phyloP scores from a whole-genome alignment of 23 tunicate species.

The Trididemnum miniatum region DNA sequence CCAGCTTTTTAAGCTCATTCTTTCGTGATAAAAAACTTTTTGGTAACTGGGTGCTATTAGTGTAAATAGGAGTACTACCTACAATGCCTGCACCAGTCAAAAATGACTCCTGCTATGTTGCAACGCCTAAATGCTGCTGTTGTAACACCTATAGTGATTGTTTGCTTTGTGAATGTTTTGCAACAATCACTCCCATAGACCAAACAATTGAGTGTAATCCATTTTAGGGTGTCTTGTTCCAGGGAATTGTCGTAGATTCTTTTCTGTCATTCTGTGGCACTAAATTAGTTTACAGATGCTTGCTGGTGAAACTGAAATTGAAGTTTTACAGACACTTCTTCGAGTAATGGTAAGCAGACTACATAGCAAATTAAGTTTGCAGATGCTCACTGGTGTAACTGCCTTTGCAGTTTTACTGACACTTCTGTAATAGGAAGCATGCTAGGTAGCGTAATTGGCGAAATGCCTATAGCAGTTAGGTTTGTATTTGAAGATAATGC shows the following conservation, averaged over 20 bases:
- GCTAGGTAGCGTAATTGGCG: not conserved
- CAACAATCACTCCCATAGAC: constrained; percentile 1
- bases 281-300: no score
- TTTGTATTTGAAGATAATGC: not conserved
- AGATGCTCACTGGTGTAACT: no score
- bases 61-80: constrained; percentile 16
- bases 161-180: constrained; percentile 3
- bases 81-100: constrained; percentile 5
- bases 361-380: no score
- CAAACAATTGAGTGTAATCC: constrained; percentile 7
- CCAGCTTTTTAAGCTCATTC: not conserved
- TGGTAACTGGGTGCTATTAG: constrained; percentile 4
- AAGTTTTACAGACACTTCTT: no score
- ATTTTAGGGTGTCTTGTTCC: not conserved
- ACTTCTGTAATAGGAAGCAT: not conserved
- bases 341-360: no score
- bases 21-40: not conserved
- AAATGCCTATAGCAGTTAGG: not conserved
- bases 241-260: not conserved
- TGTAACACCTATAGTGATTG: not conserved
- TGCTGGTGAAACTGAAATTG: no score
- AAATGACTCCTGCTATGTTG: constrained; percentile 6
- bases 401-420: no score
- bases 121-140: not conserved
- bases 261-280: no score